Percentiles rank a stretch among this genome's conserved stretches.
Conservation (phyloP, 1,140 invertebrate species). For the Colletes latitarsis region DNA sequence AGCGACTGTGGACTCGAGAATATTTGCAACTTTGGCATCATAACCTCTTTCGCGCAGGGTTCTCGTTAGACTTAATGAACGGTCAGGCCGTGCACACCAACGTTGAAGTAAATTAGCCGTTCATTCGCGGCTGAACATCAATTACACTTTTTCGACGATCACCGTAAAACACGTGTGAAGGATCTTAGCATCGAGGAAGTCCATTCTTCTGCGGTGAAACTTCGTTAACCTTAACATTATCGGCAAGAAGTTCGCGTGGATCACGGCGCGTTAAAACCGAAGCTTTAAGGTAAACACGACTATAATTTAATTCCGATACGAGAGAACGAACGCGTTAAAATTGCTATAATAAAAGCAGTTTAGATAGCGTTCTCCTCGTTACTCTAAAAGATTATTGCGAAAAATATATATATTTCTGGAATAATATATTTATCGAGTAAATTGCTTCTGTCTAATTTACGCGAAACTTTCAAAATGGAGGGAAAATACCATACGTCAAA, state of each 20-base stretch:
- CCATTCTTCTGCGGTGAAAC: not conserved
- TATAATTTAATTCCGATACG: not conserved
- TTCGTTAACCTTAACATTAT: slow-evolving; percentile 29
- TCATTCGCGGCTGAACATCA: slow-evolving; percentile 31
- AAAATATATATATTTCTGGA: too few relatives aligned
- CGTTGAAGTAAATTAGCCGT: slow-evolving; percentile 30
- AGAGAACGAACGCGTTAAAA: not conserved
- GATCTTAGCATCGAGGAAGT: not conserved
- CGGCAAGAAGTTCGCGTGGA: not conserved
- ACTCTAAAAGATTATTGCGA: too few relatives aligned
- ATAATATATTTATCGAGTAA: too few relatives aligned
- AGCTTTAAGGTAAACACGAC: not conserved
- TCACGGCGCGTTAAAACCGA: not conserved
- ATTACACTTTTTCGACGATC: slow-evolving; percentile 19
- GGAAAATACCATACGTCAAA: too few relatives aligned
- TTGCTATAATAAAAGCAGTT: too few relatives aligned
- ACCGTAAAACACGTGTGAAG: not conserved
- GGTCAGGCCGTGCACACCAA: not conserved
- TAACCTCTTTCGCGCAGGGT: slow-evolving; percentile 12
- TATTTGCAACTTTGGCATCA: not conserved
- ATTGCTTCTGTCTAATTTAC: too few relatives aligned
- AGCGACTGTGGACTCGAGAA: not conserved
- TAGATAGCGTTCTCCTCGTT: too few relatives aligned
- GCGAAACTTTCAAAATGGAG: too few relatives aligned
- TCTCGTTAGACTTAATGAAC: slow-evolving; percentile 40